Conservation (phyloP, 2,797 vertebrate species). For the Rallus crepitans region DNA sequence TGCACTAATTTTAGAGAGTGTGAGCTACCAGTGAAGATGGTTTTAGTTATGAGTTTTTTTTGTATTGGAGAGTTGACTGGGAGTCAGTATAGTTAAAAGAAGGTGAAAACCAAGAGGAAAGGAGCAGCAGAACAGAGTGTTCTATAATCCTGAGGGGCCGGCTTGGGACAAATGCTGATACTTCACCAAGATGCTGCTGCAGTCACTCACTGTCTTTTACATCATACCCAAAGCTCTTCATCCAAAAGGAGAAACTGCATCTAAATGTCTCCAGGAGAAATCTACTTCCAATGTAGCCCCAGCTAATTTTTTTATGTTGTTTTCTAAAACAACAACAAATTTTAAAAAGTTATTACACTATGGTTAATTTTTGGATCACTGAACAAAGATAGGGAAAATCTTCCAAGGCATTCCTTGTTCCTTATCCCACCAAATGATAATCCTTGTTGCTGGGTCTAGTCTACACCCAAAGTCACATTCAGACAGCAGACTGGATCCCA, state of each 20-base stretch:
- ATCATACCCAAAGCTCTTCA: not conserved
- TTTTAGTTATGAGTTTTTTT: not conserved
- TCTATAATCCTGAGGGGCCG: not conserved
- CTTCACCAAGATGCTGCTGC: not conserved
- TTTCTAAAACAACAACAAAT: not conserved
- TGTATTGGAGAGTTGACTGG: not conserved
- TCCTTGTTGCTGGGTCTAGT: not conserved
- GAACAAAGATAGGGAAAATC: not conserved
- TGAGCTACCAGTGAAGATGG: not conserved
- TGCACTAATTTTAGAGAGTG: not conserved
- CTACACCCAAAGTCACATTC: not conserved
- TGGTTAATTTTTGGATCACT: not conserved
- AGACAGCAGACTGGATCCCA: not conserved
- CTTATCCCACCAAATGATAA: not conserved
- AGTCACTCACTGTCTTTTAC: fast-evolving
- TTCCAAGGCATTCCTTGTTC: not conserved
- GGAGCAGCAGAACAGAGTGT: not conserved
- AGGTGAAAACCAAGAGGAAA: not conserved
- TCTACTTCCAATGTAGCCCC: fast-evolving
- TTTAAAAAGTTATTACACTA: not conserved
- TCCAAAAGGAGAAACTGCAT: not conserved
- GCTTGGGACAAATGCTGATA: not conserved
- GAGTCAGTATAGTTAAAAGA: not conserved
- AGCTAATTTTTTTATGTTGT: not conserved
- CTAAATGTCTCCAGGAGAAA: not conserved